Evolutionary conservation across 2,113 vertebrate species (phyloP), one percentile per base, ranked within the genome.

Genomic region (Rhipidura dahli): DNA sequence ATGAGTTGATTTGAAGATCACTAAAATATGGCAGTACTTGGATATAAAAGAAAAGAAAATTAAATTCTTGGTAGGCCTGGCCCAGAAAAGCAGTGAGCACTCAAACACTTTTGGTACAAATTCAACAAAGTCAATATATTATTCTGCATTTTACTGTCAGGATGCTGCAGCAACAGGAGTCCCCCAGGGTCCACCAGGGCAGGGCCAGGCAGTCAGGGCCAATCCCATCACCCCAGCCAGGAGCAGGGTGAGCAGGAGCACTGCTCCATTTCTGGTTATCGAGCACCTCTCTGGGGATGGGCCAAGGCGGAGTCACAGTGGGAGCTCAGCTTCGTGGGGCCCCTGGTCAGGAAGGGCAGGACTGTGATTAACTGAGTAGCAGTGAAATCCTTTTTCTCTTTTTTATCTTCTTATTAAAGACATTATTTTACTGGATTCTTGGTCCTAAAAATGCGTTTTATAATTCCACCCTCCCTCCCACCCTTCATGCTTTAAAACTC

Each of bases 121-220:
- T 61, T 61, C 45, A 75, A 3, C 31, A 54, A 24, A 49, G 7
- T 22, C 22, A 21, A 7, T 68, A 39, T 45, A 17, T 71, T 77
- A 50, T 54, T 59, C 39, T 23, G 16, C 15, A 30, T 30, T 69
- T 69, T 85, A 9, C 59, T 72, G 28, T 39, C 2, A 42, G 57
- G 31, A 15, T 64, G 28, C 22, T 76, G n/a, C 63, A 80, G n/a
- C 2, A 10, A 2, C 2, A 3, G 15, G 40, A 33, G 16, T 28
- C 13, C 10, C 22, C 2, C 2, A 3, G 35, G 14, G 10, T 42
- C 30, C 12, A 0, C 20, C 9, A 30, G 37, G 15, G 35, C 45
- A 87, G 13, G 11, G 5, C 10, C 15, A 7, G 9, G 23, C 6
- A 72, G 15, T 6, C 19, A 63, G 59, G 13, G 7, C 14, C 11